Evolutionary conservation across 2,888 invertebrate genomes (phyloP).

Genomic region (Pseudococcus longispinus): DNA sequence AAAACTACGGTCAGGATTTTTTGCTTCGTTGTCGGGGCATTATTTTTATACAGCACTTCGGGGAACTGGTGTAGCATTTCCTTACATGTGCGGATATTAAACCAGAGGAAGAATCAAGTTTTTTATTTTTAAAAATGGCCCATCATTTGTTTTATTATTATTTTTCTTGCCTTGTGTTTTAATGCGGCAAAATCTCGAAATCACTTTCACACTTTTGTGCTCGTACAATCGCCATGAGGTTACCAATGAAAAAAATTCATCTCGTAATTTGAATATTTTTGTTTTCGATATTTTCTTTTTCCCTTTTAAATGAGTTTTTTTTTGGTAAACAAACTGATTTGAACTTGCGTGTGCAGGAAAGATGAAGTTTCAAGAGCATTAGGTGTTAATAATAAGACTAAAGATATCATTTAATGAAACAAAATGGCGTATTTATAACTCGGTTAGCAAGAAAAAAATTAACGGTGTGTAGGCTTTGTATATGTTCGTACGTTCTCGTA

Average conservation of each 20-base stretch:
- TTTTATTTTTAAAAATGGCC: constrained; percentile 5
- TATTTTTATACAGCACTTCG: constrained; percentile 6
- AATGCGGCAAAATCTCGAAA: background rate
- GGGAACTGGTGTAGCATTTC: constrained; percentile 1
- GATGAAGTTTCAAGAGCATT: background rate
- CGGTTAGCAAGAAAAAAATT: background rate
- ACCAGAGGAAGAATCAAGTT: constrained; percentile 2
- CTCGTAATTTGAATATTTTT: background rate
- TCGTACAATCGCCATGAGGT: background rate
- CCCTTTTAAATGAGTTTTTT: no score
- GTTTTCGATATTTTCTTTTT: background rate
- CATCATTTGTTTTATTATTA: constrained; percentile 40
- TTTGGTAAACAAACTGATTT: background rate
- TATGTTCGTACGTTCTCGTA: background rate
- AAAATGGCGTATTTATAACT: background rate
- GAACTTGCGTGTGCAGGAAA: background rate
- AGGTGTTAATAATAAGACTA: background rate
- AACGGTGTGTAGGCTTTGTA: background rate
- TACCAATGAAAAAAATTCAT: background rate
- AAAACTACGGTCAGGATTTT: constrained; percentile 17
- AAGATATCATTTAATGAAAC: background rate
- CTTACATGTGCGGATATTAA: constrained; percentile 40
- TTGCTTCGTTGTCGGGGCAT: background rate
- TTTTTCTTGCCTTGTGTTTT: background rate
- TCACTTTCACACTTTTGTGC: background rate